Conservation (phyloP, 35 echinoderm and acorn worm species). For the Ophioderma brevispina region DNA sequence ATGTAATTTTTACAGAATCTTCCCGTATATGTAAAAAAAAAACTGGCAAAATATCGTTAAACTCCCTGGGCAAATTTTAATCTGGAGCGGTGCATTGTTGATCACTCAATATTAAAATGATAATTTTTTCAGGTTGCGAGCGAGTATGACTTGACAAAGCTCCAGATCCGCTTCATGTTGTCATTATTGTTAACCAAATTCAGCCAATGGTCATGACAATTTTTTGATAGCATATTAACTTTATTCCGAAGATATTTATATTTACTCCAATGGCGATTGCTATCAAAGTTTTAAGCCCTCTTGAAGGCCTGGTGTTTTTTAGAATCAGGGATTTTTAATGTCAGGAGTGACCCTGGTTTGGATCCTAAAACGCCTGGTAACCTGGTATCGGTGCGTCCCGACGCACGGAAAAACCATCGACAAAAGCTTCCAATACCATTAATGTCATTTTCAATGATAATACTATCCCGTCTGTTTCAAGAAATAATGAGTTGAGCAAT, state of each 20-base stretch:
- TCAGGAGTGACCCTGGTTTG: background rate
- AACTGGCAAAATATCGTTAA: background rate
- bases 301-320: background rate
- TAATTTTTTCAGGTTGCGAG: background rate
- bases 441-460: no score
- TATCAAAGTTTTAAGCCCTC: background rate
- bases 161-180: background rate
- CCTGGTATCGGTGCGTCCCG: background rate
- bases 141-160: background rate
- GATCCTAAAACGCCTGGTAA: background rate
- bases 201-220: background rate
- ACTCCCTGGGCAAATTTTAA: background rate
- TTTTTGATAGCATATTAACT: background rate
- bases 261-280: background rate
- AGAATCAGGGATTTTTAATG: background rate
- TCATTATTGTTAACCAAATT: background rate
- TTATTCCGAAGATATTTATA: background rate
- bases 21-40: background rate
- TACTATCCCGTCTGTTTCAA: no score
- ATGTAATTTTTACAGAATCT: background rate
- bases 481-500: no score
- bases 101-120: background rate
- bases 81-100: background rate
- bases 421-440: no score
- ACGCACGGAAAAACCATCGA: background rate